Percentiles rank a stretch among this genome's conserved stretches.
Conservation (phyloP, 2,888 invertebrate genomes). For the Tachina grossa region DNA sequence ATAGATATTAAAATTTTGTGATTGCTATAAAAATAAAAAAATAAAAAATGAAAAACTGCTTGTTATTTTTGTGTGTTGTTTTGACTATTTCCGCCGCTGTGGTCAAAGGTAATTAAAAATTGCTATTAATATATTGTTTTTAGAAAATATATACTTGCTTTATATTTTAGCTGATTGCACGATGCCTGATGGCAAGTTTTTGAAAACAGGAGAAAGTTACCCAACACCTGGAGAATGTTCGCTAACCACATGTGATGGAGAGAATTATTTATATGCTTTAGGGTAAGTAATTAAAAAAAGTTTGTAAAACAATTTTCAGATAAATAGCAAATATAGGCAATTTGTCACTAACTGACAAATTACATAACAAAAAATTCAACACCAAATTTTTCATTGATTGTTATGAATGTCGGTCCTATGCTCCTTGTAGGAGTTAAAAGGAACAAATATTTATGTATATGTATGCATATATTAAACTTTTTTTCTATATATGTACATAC, state of each 20-base stretch:
- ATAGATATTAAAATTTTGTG: neutral
- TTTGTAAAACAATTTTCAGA: too few relatives aligned
- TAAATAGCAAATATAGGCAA: too few relatives aligned
- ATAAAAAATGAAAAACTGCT: neutral
- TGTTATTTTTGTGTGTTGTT: neutral
- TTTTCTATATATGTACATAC: too few relatives aligned
- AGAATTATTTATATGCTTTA: accelerated
- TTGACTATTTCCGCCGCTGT: neutral
- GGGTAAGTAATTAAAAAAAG: too few relatives aligned
- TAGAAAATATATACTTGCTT: neutral
- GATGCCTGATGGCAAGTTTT: neutral
- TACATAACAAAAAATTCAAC: too few relatives aligned
- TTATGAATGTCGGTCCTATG: too few relatives aligned
- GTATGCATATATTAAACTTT: too few relatives aligned
- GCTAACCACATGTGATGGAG: neutral
- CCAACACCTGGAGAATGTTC: neutral
- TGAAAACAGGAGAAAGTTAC: neutral
- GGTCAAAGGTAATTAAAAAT: neutral
- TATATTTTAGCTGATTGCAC: neutral
- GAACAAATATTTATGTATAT: too few relatives aligned
- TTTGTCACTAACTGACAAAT: too few relatives aligned
- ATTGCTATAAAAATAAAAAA: neutral
- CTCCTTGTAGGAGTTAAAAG: too few relatives aligned
- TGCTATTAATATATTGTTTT: too few relatives aligned
- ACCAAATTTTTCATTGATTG: too few relatives aligned